phyloP scores from a whole-genome alignment of 2,888 invertebrate genomes.

The Eudemis profundana region DNA sequence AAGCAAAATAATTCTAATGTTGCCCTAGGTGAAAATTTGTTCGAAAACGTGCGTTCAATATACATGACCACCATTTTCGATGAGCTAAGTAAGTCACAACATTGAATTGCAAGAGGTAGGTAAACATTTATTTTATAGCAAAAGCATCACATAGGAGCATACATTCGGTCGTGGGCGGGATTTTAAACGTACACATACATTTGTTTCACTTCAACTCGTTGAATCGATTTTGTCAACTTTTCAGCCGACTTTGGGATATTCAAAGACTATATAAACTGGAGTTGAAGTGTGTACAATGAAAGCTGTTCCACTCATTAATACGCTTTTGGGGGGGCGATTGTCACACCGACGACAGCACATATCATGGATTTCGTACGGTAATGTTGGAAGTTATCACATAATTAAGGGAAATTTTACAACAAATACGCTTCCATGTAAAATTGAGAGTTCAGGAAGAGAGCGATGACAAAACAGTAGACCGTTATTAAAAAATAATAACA shows the following conservation, averaged over 20 bases:
- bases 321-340: constrained; percentile 80
- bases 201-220: constrained; percentile 53
- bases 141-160: constrained; percentile 70
- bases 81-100: constrained; percentile 73
- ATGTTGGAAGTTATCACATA: constrained; percentile 25
- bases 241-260: constrained; percentile 19
- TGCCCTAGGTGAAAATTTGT: constrained; percentile 55
- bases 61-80: constrained; percentile 73
- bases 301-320: constrained; percentile 67
- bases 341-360: constrained; percentile 72
- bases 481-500: constrained; percentile 59
- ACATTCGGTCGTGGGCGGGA: constrained; percentile 58
- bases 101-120: constrained; percentile 62
- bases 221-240: constrained; percentile 44
- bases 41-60: constrained; percentile 55
- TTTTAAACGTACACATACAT: constrained; percentile 49
- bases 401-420: constrained; percentile 63
- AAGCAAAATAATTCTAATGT: constrained; percentile 64
- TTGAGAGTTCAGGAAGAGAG: constrained; percentile 67
- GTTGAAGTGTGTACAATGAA: constrained; percentile 66
- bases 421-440: constrained; percentile 76
- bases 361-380: constrained; percentile 37
- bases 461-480: constrained; percentile 59
- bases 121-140: constrained; percentile 67
- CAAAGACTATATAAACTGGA: constrained; percentile 46